phyloP scores from a whole-genome alignment of 2,888 invertebrate genomes.

The Spatulosminthurus flaviceps region DNA sequence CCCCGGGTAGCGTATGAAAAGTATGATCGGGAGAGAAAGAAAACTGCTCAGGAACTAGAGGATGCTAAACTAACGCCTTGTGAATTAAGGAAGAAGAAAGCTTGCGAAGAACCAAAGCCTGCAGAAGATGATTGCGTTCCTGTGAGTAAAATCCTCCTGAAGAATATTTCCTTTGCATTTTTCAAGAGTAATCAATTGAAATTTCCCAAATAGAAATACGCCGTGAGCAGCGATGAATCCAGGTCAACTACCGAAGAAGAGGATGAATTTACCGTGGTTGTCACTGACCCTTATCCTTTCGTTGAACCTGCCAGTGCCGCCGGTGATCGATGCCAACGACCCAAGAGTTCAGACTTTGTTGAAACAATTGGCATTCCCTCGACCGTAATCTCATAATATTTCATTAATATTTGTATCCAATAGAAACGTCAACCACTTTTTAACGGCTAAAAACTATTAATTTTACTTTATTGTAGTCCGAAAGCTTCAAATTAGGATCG shows the following conservation, averaged over 20 bases:
- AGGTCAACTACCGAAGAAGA: conserved; percentile 37
- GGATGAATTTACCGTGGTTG: conserved; percentile 22
- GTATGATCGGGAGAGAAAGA: conserved; percentile 30
- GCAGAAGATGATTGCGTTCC: neutral
- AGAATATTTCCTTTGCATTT: too few species aligned
- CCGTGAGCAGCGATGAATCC: conserved; percentile 29
- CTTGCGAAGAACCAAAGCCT: neutral
- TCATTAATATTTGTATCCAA: too few species aligned
- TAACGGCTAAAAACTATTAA: neutral
- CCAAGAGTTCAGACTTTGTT: neutral
- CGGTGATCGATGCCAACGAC: neutral
- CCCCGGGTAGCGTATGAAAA: conserved; percentile 30
- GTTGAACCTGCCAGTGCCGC: too few species aligned
- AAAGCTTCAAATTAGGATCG: conserved; percentile 38
- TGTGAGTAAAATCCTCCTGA: neutral
- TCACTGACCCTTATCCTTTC: conserved; percentile 39
- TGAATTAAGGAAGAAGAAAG: neutral
- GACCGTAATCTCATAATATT: too few species aligned
- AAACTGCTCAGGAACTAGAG: neutral
- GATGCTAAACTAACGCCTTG: neutral
- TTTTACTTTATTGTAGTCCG: conserved; percentile 19
- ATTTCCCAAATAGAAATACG: too few species aligned
- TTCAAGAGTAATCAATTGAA: too few species aligned
- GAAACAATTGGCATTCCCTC: conserved; percentile 33
- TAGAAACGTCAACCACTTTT: too few species aligned